These are phyloP conservation scores for Nyctibius grandis DNA, from an alignment of 2,797 vertebrate species.

Conservation along the genomic window DNA sequence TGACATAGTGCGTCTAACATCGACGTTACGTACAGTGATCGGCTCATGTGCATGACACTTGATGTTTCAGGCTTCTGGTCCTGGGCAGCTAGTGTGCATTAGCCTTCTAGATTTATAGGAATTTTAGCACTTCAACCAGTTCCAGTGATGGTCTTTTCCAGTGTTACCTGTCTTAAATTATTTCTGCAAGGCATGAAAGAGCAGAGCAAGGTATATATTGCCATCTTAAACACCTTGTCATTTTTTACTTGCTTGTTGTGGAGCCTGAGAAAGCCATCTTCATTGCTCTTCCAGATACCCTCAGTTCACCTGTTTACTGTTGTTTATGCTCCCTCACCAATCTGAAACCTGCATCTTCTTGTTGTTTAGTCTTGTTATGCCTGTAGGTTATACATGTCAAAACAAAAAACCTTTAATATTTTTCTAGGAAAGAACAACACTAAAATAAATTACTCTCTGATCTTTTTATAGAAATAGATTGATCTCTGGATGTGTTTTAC, in stretches of 20 bases:
- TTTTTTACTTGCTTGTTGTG: not conserved
- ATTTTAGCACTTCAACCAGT: not conserved
- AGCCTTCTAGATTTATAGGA: not conserved
- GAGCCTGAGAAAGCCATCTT: not conserved
- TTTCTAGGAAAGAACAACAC: not conserved
- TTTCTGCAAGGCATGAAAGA: not conserved
- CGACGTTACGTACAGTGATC: rapidly evolving
- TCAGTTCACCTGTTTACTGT: not conserved
- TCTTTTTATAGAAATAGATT: not conserved
- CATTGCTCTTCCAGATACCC: not conserved
- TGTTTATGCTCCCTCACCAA: not conserved
- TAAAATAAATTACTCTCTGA: not conserved
- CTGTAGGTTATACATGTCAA: not conserved
- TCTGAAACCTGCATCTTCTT: not conserved
- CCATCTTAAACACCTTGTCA: not conserved
- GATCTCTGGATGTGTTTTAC: not conserved
- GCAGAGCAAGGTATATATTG: not conserved
- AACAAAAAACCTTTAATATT: not conserved
- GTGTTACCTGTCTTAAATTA: not conserved
- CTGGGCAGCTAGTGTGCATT: not conserved
- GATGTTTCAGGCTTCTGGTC: not conserved
- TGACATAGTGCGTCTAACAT: not conserved
- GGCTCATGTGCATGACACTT: not conserved
- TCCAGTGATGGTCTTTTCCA: not conserved
- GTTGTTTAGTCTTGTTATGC: not conserved